Evolutionary conservation across 2,797 vertebrate species (phyloP).

Genomic region (Liasis olivaceus): DNA sequence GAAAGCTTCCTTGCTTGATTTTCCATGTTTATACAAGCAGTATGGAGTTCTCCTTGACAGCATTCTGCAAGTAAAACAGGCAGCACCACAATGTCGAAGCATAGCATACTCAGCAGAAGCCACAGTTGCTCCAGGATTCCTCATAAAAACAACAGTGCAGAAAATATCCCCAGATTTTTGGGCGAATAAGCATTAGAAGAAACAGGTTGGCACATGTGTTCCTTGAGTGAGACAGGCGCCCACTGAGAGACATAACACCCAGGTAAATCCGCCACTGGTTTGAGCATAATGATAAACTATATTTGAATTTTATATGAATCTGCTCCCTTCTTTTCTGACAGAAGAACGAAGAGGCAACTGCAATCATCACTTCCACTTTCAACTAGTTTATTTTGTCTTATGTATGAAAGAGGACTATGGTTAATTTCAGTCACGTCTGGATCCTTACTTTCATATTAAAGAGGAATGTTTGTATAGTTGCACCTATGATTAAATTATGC

Average conservation of each 20-base stretch:
- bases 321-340: background rate
- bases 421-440: background rate
- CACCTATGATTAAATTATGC: background rate
- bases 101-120: background rate
- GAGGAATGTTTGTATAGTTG: background rate
- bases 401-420: background rate
- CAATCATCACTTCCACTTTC: background rate
- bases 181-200: background rate
- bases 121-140: background rate
- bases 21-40: background rate
- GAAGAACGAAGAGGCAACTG: background rate
- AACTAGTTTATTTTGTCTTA: background rate
- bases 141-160: background rate
- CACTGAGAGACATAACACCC: background rate
- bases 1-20: background rate
- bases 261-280: background rate
- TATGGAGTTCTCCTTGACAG: background rate
- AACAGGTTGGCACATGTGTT: background rate
- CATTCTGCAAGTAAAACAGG: background rate
- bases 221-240: background rate
- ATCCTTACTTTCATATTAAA: background rate
- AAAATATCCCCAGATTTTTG: background rate
- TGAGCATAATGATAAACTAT: background rate
- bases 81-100: background rate
- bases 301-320: background rate